Evolutionary conservation across 2,888 invertebrate species (phyloP).

Genomic region (Tachina lurida): DNA sequence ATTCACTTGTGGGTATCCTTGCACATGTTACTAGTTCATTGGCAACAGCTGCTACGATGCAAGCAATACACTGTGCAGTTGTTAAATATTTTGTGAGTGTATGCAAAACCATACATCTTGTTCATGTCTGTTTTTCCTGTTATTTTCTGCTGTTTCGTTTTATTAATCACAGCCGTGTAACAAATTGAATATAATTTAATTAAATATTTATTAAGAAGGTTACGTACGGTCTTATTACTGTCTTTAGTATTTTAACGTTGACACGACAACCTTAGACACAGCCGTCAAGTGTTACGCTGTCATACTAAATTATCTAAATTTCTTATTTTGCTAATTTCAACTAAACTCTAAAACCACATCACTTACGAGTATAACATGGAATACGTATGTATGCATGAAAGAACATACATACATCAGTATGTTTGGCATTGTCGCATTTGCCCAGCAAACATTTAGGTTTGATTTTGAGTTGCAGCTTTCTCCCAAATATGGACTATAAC

Average conservation of each 20-base stretch:
- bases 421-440: not conserved
- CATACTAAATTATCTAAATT: not conserved
- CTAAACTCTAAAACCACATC: not conserved
- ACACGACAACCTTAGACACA: conserved; percentile 12
- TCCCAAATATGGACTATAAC: no score
- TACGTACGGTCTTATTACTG: conserved; percentile 35
- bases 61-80: no score
- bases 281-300: conserved; percentile 43
- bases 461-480: no score
- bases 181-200: conserved; percentile 61
- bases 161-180: conserved; percentile 52
- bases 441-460: no score
- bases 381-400: not conserved
- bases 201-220: conserved; percentile 65
- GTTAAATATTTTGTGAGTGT: no score
- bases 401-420: not conserved
- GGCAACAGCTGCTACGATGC: no score
- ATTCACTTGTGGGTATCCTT: no score
- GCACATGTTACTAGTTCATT: no score
- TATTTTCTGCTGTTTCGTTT: conserved; percentile 14
- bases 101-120: conserved; percentile 13
- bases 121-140: conserved; percentile 3
- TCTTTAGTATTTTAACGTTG: conserved; percentile 37
- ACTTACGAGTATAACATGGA: not conserved
- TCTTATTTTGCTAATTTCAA: no score